Base-by-base conservation (phyloP, 2,113 vertebrate genomes). In the Dasyurus viverrinus region DNA sequence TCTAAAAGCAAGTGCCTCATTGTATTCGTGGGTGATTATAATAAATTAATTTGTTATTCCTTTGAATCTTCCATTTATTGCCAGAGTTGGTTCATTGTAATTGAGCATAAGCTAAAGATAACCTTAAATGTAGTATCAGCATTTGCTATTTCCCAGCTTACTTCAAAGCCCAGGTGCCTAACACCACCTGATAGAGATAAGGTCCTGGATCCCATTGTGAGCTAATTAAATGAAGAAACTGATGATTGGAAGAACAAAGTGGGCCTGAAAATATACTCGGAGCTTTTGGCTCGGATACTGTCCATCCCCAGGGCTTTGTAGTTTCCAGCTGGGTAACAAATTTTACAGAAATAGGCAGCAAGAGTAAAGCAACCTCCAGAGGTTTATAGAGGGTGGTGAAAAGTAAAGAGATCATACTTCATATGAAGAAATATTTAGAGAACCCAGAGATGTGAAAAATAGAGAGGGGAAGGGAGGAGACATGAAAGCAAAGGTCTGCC, bases 71-170 rank as follows among this genome's bases (percentile, higher is more conserved):
- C 84, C 89, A 91, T 95, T 92, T 97, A 55, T 95, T 97, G 97
- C 90, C 94, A 91, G 95, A 42, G 93, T 53, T 89, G 68, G 89
- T 91, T 96, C 93, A 54, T n/a, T 96, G 92, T 93, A 94, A 94
- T 95, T 95, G 89, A 94, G 93, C 93, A 97, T 92, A 92, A 89
- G 89, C 92, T 95, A 96, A 89, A 95, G 95, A 97, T 90, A 96
- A 94, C 14, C 89, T 26, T 90, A 93, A 94, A 94, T 89, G 48
- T 16, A 96, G 54, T 89, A 94, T 93, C 96, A 92, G 47, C 48
- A 92, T 53, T 95, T 97, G 96, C 90, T 92, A 96, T 92, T 95
- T 98, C 76, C 93, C 0, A 3, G 92, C 97, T 93, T 94, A 92
- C 19, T 91, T 89, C 22, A 89, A 54, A 1, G 19, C 57, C 19